Evolutionary conservation across 2,888 invertebrate genomes (phyloP).

Genomic region (Homarus gammarus): DNA sequence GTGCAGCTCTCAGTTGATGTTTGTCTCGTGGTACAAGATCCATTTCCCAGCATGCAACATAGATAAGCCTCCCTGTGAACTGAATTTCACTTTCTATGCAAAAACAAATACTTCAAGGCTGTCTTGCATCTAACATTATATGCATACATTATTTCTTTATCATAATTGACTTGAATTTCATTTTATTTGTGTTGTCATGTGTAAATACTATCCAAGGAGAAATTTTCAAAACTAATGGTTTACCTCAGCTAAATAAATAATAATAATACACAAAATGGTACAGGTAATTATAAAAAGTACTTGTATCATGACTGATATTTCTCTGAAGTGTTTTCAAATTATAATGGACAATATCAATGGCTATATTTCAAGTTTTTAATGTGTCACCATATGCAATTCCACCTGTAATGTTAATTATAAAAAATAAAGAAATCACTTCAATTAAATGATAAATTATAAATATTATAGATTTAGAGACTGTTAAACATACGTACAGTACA

Average conservation of each 20-base stretch:
- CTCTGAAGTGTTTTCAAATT: not conserved
- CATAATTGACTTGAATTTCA: not conserved
- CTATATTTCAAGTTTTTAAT: no score
- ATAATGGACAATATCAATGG: not conserved
- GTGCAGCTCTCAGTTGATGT: slow-evolving; percentile 31
- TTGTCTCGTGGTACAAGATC: slow-evolving; percentile 56
- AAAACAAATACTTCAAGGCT: slow-evolving; percentile 50
- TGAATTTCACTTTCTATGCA: slow-evolving; percentile 66
- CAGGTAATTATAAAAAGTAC: not conserved
- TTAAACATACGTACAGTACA: no score
- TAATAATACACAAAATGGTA: not conserved
- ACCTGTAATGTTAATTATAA: not conserved
- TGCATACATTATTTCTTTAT: slow-evolving; percentile 1
- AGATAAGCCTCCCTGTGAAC: slow-evolving; percentile 41
- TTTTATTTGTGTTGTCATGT: not conserved
- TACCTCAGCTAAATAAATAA: not conserved
- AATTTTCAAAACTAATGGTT: not conserved
- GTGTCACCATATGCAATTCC: not conserved
- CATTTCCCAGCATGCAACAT: slow-evolving; percentile 54
- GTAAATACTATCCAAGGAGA: not conserved
- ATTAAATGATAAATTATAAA: no score
- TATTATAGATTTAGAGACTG: no score
- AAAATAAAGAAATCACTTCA: no score
- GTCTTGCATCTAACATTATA: slow-evolving; percentile 35
- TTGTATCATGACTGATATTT: not conserved